These are phyloP conservation scores for Ictidomys tridecemlineatus DNA, from an alignment of 2,113 vertebrate genomes.

Conservation along the genomic window DNA sequence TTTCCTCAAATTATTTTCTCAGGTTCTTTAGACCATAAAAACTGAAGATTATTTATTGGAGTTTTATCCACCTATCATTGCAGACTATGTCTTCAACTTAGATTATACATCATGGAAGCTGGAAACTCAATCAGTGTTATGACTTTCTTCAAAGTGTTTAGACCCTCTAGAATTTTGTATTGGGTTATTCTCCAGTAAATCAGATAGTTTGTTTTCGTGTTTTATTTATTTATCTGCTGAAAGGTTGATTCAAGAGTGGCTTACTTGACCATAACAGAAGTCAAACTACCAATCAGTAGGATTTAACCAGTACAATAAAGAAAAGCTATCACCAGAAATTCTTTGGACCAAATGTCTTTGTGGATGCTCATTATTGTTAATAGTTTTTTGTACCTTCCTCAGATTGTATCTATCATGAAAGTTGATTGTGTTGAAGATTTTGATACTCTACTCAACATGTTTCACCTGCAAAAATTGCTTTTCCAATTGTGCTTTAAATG, in stretches of 20 bases:
- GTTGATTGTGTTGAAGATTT: not conserved
- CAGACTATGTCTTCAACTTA: not conserved
- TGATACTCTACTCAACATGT: not conserved
- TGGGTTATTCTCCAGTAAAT: not conserved
- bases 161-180: not conserved
- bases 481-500: too few species aligned
- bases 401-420: not conserved
- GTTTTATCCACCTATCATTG: not conserved
- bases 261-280: not conserved
- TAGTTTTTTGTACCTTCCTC: not conserved
- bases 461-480: not conserved
- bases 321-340: not conserved
- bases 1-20: not conserved
- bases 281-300: too few species aligned
- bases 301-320: not conserved
- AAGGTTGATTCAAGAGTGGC: not conserved
- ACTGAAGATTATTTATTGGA: not conserved
- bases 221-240: not conserved
- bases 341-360: not conserved
- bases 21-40: not conserved
- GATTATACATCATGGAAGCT: not conserved
- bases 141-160: not conserved
- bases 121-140: not conserved
- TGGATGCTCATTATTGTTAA: not conserved
- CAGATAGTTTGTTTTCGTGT: not conserved